Percentiles rank a stretch among this genome's conserved stretches.
Conservation (phyloP, 2,888 invertebrate species). For the Cryptus viduatorius region DNA sequence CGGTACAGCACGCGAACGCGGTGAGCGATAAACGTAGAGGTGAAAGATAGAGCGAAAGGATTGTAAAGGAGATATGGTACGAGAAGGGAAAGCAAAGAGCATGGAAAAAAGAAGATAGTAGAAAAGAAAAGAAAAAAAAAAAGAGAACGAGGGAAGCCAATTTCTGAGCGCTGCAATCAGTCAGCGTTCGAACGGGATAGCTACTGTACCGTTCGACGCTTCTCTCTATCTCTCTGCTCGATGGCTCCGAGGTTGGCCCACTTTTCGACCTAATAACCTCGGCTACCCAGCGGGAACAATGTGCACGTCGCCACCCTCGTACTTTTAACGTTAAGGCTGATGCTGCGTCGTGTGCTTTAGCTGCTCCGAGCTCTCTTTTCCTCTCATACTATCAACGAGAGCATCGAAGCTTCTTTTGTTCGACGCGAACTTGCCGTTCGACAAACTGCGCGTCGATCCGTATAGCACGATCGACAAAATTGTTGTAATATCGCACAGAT, state of each 20-base stretch:
- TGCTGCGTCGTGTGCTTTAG: conserved; percentile 35
- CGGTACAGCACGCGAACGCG: conserved; percentile 27
- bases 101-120: conserved; percentile 28
- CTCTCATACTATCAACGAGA: conserved; percentile 16
- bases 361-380: conserved; percentile 5
- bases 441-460: conserved; percentile 32
- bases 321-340: conserved; percentile 36
- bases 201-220: conserved; percentile 26
- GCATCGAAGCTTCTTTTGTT: conserved; percentile 26
- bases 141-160: conserved; percentile 55
- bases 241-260: conserved; percentile 76
- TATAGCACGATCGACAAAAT: conserved; percentile 34
- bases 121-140: conserved; percentile 25
- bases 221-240: conserved; percentile 46
- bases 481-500: conserved; percentile 15
- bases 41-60: conserved; percentile 15
- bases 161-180: conserved; percentile 77
- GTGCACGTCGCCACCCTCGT: conserved; percentile 44
- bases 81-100: conserved; percentile 21
- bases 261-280: conserved; percentile 79
- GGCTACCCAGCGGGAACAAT: conserved; percentile 53
- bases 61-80: conserved; percentile 20
- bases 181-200: conserved; percentile 48
- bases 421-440: conserved; percentile 12
- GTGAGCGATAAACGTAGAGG: conserved; percentile 43